phyloP scores from a whole-genome alignment of 30 jellyfish, hydroid and myxozoan species.

The Haliclystus octoradiatus region DNA sequence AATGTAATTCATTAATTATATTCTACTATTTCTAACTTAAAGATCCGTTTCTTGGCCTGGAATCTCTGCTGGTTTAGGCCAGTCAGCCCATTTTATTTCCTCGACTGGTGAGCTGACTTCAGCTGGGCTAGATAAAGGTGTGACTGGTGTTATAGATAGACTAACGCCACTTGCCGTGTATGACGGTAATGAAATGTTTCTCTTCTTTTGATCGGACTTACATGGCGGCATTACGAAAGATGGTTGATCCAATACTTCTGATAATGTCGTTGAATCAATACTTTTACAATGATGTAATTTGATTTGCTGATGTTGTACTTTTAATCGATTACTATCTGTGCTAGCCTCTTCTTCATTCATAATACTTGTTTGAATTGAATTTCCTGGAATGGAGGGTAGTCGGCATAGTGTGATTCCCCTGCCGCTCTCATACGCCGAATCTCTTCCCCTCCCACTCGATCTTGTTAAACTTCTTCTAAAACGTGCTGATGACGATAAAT shows the following conservation, averaged over 20 bases:
- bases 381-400: not conserved
- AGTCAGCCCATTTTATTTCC: slow-evolving; percentile 73
- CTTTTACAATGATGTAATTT: not conserved
- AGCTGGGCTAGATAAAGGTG: not conserved
- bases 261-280: not conserved
- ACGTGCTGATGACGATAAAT: not conserved
- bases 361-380: not conserved
- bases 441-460: slow-evolving; percentile 50
- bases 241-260: slow-evolving; percentile 73
- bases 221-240: slow-evolving; percentile 18
- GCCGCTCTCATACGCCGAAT: slow-evolving; percentile 89
- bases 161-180: not conserved
- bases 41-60: slow-evolving; percentile 78
- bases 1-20: too few relatives aligned
- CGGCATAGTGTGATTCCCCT: slow-evolving; percentile 8
- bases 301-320: not conserved
- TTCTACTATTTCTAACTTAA: not conserved
- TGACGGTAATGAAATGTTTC: not conserved
- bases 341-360: not conserved
- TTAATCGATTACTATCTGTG: not conserved
- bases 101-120: slow-evolving; percentile 19
- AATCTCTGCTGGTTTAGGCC: slow-evolving; percentile 57
- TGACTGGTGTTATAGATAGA: not conserved
- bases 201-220: not conserved
- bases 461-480: slow-evolving; percentile 1